phyloP scores from a whole-genome alignment of 2,113 vertebrate genomes.

The Callipepla squamata region DNA sequence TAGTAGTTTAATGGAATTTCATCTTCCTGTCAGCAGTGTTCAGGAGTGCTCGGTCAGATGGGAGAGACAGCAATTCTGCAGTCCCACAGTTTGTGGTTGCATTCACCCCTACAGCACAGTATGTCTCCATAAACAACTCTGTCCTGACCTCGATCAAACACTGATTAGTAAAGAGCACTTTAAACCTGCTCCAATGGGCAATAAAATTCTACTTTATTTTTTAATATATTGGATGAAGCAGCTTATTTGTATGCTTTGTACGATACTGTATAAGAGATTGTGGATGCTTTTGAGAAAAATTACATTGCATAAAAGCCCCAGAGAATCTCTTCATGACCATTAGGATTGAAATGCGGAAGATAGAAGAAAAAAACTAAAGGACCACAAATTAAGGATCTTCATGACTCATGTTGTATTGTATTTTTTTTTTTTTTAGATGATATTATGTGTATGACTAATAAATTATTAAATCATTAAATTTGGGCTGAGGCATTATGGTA shows the following conservation, averaged over 20 bases:
- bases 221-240: neutral
- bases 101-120: neutral
- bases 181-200: neutral
- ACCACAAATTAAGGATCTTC: neutral
- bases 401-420: constrained; percentile 30
- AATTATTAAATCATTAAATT: constrained; percentile 26
- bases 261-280: neutral
- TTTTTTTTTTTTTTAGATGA: neutral
- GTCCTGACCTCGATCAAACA: neutral
- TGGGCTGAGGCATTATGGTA: neutral
- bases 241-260: constrained; percentile 14
- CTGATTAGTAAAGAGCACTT: constrained; percentile 20
- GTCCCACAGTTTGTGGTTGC: neutral
- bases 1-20: neutral
- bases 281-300: constrained; percentile 41
- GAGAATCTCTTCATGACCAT: constrained; percentile 38
- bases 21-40: neutral
- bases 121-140: neutral
- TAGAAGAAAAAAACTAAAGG: constrained; percentile 9
- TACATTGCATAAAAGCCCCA: constrained; percentile 1
- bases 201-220: neutral
- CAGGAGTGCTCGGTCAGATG: neutral
- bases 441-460: neutral
- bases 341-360: constrained; percentile 58
- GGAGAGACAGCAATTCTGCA: neutral